A percentile compares a stretch with the other conserved stretches of the same genome.
Evolutionary conservation across 2,888 invertebrate species (phyloP).

Genomic region (Trissolcus brochymenae): DNA sequence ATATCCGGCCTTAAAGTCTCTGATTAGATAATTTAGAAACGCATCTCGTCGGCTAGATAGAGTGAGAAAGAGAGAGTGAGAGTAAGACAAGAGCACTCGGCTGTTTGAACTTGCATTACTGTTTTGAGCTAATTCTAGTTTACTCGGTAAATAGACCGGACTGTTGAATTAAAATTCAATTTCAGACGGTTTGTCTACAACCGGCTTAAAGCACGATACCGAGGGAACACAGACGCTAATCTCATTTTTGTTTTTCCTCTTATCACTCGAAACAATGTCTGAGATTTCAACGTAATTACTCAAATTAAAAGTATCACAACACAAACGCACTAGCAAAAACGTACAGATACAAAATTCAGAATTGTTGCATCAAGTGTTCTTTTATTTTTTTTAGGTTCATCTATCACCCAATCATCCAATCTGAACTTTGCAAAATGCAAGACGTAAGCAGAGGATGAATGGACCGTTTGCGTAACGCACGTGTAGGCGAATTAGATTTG

Average conservation of each 20-base stretch:
- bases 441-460: constrained; percentile 3
- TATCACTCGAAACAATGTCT: not conserved
- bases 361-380: constrained; percentile 6
- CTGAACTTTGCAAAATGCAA: not conserved
- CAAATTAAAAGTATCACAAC: too few relatives aligned
- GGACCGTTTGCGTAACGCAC: constrained; percentile 30
- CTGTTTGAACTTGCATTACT: constrained; percentile 27
- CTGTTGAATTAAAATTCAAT: constrained; percentile 37
- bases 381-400: too few relatives aligned
- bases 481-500: constrained; percentile 21
- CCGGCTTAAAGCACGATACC: constrained; percentile 2
- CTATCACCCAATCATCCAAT: too few relatives aligned
- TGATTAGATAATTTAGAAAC: constrained; percentile 30
- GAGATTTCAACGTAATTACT: not conserved
- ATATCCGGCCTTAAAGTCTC: constrained; percentile 29
- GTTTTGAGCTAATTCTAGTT: constrained; percentile 34
- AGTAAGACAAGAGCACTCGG: constrained; percentile 9
- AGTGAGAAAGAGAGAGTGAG: constrained; percentile 3
- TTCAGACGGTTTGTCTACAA: constrained; percentile 25
- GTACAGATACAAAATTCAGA: too few relatives aligned
- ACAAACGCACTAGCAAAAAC: too few relatives aligned
- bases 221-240: constrained; percentile 8
- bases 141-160: constrained; percentile 24
- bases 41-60: not conserved
- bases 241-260: constrained; percentile 28